phyloP scores from a whole-genome alignment of 2,113 vertebrate species.

The Myotis brandtii region DNA sequence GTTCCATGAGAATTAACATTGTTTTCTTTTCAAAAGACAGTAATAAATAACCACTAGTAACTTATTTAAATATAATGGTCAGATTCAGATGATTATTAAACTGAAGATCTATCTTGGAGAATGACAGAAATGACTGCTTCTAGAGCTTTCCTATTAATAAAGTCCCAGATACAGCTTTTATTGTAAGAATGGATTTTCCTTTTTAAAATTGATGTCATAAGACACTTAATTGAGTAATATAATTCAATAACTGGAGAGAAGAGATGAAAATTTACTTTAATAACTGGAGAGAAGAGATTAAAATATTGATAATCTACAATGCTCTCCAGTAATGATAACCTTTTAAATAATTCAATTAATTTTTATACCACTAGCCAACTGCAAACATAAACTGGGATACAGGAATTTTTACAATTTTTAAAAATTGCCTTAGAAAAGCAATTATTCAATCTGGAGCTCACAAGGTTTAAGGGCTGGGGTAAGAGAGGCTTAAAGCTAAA shows the following conservation, averaged over 20 bases:
- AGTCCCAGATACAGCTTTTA: not conserved
- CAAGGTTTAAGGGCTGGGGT: not conserved
- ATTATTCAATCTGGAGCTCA: not conserved
- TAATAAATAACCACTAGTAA: constrained; percentile 4
- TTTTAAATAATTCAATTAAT: constrained; percentile 53
- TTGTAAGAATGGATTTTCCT: not conserved
- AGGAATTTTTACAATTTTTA: constrained; percentile 18
- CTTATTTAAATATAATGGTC: constrained; percentile 16
- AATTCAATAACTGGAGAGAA: too few relatives aligned
- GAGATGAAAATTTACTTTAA: not conserved
- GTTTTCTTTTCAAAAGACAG: constrained; percentile 25
- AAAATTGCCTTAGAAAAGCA: not conserved
- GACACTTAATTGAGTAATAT: not conserved
- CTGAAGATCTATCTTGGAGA: not conserved
- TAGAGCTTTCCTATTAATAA: not conserved
- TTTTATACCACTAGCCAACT: constrained; percentile 19
- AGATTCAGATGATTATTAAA: not conserved
- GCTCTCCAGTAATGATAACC: not conserved
- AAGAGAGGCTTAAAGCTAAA: not conserved
- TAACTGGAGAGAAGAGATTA: not conserved
- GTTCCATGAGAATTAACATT: not conserved
- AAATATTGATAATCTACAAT: not conserved
- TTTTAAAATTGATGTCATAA: not conserved
- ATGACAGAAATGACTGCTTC: not conserved
- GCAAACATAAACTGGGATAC: not conserved